Percentiles rank a stretch among this genome's conserved stretches.
These are phyloP conservation scores for Eilema sororculum DNA, from an alignment of 2,888 invertebrate genomes.

Conservation along the genomic window DNA sequence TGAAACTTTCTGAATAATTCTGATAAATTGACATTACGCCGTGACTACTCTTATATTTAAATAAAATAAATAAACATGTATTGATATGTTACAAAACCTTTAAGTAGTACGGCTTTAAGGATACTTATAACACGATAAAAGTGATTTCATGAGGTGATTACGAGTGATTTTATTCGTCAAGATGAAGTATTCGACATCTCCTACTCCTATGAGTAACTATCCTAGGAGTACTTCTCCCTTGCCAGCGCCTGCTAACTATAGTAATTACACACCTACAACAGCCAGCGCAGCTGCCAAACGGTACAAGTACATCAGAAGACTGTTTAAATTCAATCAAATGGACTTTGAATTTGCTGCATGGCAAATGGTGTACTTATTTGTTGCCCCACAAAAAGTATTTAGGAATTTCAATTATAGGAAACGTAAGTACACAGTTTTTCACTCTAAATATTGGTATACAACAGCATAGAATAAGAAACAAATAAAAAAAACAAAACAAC, in stretches of 20 bases:
- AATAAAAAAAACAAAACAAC: not conserved
- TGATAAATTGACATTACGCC: conserved; percentile 40
- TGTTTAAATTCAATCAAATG: conserved; percentile 98
- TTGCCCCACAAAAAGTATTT: conserved; percentile 98
- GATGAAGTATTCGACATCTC: conserved; percentile 89
- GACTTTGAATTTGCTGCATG: conserved; percentile 99
- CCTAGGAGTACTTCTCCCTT: conserved; percentile 89
- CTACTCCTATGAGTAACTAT: conserved; percentile 80
- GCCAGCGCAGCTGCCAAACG: conserved; percentile 94
- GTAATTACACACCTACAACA: conserved; percentile 89
- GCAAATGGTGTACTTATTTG: conserved; percentile 99
- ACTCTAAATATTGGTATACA: not conserved
- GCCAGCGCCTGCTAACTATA: conserved; percentile 90
- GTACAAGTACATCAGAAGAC: conserved; percentile 94
- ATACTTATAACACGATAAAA: conserved; percentile 23
- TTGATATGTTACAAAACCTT: conserved; percentile 19
- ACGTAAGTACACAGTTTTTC: conserved; percentile 89
- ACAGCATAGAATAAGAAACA: not conserved
- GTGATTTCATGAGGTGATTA: conserved; percentile 42
- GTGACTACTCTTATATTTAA: conserved; percentile 34
- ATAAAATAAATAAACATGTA: conserved; percentile 51
- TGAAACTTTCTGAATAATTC: conserved; percentile 13
- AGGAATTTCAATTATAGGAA: conserved; percentile 99
- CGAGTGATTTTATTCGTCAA: conserved; percentile 30
- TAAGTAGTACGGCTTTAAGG: conserved; percentile 21